phyloP scores from a whole-genome alignment of 1,140 invertebrate species.

The Aleiodes sp. region DNA sequence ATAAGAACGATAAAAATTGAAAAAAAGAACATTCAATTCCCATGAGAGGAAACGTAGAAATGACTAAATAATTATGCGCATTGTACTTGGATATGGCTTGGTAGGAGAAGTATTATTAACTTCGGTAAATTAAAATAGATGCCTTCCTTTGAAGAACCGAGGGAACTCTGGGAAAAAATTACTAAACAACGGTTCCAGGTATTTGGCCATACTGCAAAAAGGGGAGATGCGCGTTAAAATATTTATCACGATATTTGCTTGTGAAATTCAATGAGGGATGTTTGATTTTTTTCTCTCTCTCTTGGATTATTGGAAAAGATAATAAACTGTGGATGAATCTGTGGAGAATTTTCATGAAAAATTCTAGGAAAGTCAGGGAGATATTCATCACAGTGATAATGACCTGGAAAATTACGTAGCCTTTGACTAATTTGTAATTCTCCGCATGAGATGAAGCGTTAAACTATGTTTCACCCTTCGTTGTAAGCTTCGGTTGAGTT shows the following conservation, averaged over 20 bases:
- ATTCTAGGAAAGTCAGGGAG: too few species aligned
- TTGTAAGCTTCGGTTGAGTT: background rate
- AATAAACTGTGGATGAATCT: too few species aligned
- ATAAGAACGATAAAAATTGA: too few species aligned
- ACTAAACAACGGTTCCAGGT: constrained; percentile 52
- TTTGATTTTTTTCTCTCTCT: too few species aligned
- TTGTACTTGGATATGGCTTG: constrained; percentile 26
- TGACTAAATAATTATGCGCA: constrained; percentile 24
- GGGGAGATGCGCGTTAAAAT: background rate
- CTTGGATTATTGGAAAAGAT: too few species aligned
- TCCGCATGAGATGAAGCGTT: background rate
- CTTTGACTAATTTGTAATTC: background rate
- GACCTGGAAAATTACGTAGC: background rate
- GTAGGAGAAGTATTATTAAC: constrained; percentile 53
- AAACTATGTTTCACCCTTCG: background rate
- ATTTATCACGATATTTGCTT: background rate
- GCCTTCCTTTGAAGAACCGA: constrained; percentile 49
- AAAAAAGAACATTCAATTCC: background rate
- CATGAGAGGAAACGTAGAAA: constrained; percentile 18
- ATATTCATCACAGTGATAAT: background rate
- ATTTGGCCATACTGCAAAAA: constrained; percentile 19
- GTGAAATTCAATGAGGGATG: background rate
- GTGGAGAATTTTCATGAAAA: too few species aligned
- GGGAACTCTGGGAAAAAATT: constrained; percentile 38
- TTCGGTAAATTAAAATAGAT: constrained; percentile 46